Conservation (phyloP, 2,797 vertebrate species). For the Amblyraja radiata region DNA sequence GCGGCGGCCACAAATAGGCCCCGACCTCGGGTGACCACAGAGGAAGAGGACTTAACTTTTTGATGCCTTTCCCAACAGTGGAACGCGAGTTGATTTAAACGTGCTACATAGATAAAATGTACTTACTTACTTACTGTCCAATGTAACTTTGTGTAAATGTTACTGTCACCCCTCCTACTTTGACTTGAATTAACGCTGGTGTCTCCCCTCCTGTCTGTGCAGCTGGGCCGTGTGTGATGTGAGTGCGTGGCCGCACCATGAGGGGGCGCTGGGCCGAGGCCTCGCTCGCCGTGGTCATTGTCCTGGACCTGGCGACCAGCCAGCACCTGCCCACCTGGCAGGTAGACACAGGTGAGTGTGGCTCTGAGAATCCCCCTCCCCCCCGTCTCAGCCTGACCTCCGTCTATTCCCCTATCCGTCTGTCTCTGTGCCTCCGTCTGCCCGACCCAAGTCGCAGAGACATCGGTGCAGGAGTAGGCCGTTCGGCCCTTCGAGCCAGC, state of each 20-base stretch:
- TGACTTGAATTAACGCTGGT: background rate
- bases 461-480: too few relatives aligned
- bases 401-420: background rate
- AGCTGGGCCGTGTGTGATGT: background rate
- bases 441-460: background rate
- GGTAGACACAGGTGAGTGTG: conserved; percentile 76
- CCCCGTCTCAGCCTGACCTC: background rate
- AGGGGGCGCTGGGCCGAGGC: conserved; percentile 69
- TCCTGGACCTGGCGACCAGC: conserved; percentile 60
- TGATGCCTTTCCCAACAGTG: too few relatives aligned
- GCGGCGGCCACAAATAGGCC: too few relatives aligned
- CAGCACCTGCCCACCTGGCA: conserved; percentile 61
- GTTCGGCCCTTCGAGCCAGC: too few relatives aligned
- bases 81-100: too few relatives aligned
- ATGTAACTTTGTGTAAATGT: too few relatives aligned
- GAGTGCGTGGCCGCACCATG: conserved; percentile 60
- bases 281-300: conserved; percentile 65
- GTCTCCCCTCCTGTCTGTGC: background rate
- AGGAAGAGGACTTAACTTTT: too few relatives aligned
- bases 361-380: background rate
- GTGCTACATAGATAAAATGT: too few relatives aligned
- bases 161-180: background rate
- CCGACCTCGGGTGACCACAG: too few relatives aligned
- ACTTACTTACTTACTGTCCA: too few relatives aligned
- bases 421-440: background rate